These are phyloP conservation scores for Pyrochroa serraticornis DNA, from an alignment of 2,888 invertebrate genomes.

Conservation along the genomic window DNA sequence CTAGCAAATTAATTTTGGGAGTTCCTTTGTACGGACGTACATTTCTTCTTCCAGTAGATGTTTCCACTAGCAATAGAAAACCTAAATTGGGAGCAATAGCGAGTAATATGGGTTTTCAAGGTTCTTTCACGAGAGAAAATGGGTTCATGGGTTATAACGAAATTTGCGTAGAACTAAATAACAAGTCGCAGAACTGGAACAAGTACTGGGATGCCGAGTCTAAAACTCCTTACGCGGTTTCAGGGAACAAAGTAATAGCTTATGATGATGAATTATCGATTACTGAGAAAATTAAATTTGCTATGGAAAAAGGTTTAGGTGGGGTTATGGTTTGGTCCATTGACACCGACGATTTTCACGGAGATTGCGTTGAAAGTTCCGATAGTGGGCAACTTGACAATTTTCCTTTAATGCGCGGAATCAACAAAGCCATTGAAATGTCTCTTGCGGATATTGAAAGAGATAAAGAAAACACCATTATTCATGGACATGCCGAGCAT, in stretches of 20 bases:
- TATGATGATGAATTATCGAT: slow-evolving; percentile 81
- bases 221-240: slow-evolving; percentile 68
- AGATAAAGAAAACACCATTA: slow-evolving; percentile 57
- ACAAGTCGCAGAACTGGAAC: slow-evolving; percentile 68
- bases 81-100: slow-evolving; percentile 63
- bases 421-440: slow-evolving; percentile 70
- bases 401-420: slow-evolving; percentile 74
- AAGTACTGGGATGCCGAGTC: slow-evolving; percentile 73
- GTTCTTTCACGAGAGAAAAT: slow-evolving; percentile 77
- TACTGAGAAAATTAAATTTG: slow-evolving; percentile 72
- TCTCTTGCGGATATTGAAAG: slow-evolving; percentile 61
- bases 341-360: slow-evolving; percentile 86
- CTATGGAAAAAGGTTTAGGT: slow-evolving; percentile 69
- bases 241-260: slow-evolving; percentile 70
- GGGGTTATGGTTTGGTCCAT: slow-evolving; percentile 91
- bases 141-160: slow-evolving; percentile 91
- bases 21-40: slow-evolving; percentile 85
- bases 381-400: slow-evolving; percentile 61
- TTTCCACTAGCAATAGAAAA: slow-evolving; percentile 41
- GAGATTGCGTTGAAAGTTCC: slow-evolving; percentile 66
- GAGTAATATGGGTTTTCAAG: slow-evolving; percentile 71
- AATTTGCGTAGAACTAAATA: slow-evolving; percentile 70
- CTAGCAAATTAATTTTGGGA: slow-evolving; percentile 80
- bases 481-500: slow-evolving; percentile 25
- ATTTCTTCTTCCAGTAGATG: slow-evolving; percentile 64